Evolutionary conservation across 2,888 invertebrate species (phyloP), one percentile per base, ranked within the genome.

Genomic region (Anarsia innoxiella): DNA sequence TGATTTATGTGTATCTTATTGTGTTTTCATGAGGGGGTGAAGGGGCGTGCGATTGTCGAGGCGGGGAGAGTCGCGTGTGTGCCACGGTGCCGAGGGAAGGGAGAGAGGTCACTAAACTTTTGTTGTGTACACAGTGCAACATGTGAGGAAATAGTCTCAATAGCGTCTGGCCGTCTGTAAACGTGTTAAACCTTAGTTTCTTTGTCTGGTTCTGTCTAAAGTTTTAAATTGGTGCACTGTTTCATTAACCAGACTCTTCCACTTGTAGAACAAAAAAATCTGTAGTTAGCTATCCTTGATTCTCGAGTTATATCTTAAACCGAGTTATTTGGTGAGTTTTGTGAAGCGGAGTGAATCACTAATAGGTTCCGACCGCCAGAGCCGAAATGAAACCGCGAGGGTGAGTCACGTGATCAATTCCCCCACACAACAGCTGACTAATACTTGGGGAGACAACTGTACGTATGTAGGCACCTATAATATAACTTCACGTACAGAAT

Each of bases 391-490:
- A 31, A 36, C 30, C 40, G 10, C 12, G 9, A 38, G 39, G 37
- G 41, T 44, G 9, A 44, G 42, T 46, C 48, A 43, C 44, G 40
- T 33, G 33, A 12, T 12, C 25, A 25, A n/a, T n/a, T 10, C 13
- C 10, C 33, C 28, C 13, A 23, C 23, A 15, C 42, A 42, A 44
- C 48, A 41, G 43, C 45, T 46, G 48, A 48, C 46, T 48, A 46
- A 48, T 46, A 45, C 42, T 36, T 30, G 25, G 29, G 15, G 33
- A 35, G 30, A 35, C 14, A 23, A 27, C 23, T 26, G n/a, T n/a
- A n/a, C n/a, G n/a, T n/a, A n/a, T n/a, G n/a, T n/a, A n/a, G n/a
- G n/a, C n/a, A n/a, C n/a, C n/a, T n/a, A n/a, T n/a, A n/a, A n/a
- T n/a, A n/a, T n/a, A n/a, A n/a, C n/a, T n/a, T n/a, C n/a, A n/a